Conservation (phyloP, 1,140 invertebrate genomes). For the Drosophila mojavensis region DNA sequence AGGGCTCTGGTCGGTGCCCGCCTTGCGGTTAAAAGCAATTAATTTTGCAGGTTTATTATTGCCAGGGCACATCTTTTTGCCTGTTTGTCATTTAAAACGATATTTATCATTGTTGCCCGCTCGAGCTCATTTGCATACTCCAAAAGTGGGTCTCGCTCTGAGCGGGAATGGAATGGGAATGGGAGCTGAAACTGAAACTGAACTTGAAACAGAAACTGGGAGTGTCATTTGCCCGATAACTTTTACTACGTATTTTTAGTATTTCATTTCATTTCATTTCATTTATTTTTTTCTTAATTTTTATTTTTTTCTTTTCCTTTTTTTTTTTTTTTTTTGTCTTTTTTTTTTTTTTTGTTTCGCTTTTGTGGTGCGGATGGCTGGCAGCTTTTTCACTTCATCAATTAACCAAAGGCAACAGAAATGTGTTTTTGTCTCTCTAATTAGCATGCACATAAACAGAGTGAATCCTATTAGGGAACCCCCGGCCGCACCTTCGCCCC, state of each 20-base stretch:
- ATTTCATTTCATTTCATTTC: conserved; percentile 42
- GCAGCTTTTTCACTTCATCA: conserved; percentile 75
- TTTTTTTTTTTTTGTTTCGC: conserved; percentile 21
- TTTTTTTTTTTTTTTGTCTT: conserved; percentile 22
- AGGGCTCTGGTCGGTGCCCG: conserved; percentile 1
- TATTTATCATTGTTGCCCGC: conserved; percentile 72
- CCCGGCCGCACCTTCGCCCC: not conserved
- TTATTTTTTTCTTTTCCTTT: not conserved
- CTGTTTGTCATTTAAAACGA: conserved; percentile 73
- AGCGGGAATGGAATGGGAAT: not conserved
- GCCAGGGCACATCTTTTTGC: conserved; percentile 51
- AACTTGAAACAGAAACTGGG: conserved; percentile 27
- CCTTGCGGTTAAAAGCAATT: conserved; percentile 63
- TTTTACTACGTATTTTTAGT: conserved; percentile 52
- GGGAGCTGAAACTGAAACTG: conserved; percentile 5
- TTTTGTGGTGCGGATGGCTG: conserved; percentile 30
- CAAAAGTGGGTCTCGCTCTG: conserved; percentile 8
- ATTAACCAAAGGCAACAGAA: conserved; percentile 77
- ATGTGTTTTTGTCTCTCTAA: conserved; percentile 77
- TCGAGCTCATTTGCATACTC: conserved; percentile 34
- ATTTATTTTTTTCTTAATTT: too few relatives aligned
- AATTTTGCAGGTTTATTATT: conserved; percentile 72
- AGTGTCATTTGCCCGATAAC: conserved; percentile 70
- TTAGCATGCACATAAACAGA: conserved; percentile 80
- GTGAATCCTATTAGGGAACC: conserved; percentile 73